phyloP scores from a whole-genome alignment of 2,888 invertebrate species.

The Eucera pruinosa region DNA sequence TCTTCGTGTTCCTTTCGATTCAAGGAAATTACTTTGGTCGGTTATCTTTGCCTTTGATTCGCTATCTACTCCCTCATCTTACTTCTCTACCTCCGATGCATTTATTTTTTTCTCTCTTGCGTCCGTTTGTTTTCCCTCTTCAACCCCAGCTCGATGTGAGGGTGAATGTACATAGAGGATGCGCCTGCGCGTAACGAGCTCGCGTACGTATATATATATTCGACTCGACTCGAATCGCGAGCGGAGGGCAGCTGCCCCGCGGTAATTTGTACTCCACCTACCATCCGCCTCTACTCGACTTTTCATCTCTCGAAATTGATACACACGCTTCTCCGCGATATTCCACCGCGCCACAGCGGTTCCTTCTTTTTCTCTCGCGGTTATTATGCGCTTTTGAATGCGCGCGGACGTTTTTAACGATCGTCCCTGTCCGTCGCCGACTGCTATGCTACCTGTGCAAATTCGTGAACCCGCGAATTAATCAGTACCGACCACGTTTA shows the following conservation, averaged over 20 bases:
- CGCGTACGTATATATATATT: neutral
- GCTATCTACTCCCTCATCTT: neutral
- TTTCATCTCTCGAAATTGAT: constrained; percentile 60
- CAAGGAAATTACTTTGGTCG: constrained; percentile 1
- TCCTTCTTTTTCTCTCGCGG: neutral
- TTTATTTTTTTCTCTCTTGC: constrained; percentile 6
- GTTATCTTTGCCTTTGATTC: constrained; percentile 1
- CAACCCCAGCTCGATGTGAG: constrained; percentile 3
- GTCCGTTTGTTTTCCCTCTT: constrained; percentile 14
- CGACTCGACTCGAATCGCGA: constrained; percentile 5
- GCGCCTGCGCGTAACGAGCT: constrained; percentile 1
- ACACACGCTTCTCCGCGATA: constrained; percentile 28
- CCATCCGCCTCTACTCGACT: constrained; percentile 38
- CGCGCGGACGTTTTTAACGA: constrained; percentile 50
- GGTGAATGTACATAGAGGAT: constrained; percentile 1
- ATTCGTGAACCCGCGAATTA: constrained; percentile 33
- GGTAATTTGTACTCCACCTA: constrained; percentile 42
- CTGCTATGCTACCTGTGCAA: constrained; percentile 25
- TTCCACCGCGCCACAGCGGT: neutral
- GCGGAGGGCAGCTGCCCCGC: constrained; percentile 44
- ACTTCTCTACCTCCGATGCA: constrained; percentile 3
- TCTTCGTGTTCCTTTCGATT: neutral
- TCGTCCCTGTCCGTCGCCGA: constrained; percentile 36
- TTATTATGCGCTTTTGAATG: constrained; percentile 42
- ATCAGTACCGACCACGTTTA: constrained; percentile 49